Percentiles rank a stretch among this genome's conserved stretches.
These are phyloP conservation scores for Falcunculus frontatus DNA, from an alignment of 2,113 vertebrate genomes.

Conservation along the genomic window DNA sequence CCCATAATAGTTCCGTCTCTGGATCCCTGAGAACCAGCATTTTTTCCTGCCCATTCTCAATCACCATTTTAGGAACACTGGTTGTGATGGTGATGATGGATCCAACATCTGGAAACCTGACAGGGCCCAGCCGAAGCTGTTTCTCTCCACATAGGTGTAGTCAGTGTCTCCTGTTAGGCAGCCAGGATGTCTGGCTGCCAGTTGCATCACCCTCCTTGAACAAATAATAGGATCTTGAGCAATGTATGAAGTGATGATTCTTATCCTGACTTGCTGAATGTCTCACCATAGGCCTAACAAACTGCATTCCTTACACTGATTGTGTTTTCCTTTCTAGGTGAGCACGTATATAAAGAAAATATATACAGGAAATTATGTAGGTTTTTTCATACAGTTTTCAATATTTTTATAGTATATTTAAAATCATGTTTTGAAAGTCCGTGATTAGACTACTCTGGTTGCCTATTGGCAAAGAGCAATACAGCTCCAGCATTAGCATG, in stretches of 20 bases:
- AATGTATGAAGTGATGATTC: background rate
- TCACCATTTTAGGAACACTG: background rate
- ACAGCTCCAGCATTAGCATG: background rate
- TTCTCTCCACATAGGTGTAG: background rate
- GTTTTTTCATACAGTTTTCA: background rate
- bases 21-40: background rate
- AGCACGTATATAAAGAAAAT: background rate
- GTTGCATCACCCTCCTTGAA: background rate
- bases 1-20: background rate
- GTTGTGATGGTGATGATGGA: background rate
- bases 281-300: background rate
- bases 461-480: background rate
- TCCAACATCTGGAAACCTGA: rapidly evolving
- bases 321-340: background rate
- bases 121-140: background rate
- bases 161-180: background rate
- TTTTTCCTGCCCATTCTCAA: background rate
- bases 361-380: background rate
- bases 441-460: background rate
- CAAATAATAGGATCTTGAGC: background rate
- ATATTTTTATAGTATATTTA: background rate
- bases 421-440: background rate
- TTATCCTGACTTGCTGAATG: background rate
- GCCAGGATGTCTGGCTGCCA: background rate
- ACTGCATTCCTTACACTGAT: background rate